A percentile compares a stretch with the other conserved stretches of the same genome.
These are phyloP conservation scores for Bettongia penicillata DNA, from an alignment of 2,113 vertebrate genomes.

Conservation along the genomic window DNA sequence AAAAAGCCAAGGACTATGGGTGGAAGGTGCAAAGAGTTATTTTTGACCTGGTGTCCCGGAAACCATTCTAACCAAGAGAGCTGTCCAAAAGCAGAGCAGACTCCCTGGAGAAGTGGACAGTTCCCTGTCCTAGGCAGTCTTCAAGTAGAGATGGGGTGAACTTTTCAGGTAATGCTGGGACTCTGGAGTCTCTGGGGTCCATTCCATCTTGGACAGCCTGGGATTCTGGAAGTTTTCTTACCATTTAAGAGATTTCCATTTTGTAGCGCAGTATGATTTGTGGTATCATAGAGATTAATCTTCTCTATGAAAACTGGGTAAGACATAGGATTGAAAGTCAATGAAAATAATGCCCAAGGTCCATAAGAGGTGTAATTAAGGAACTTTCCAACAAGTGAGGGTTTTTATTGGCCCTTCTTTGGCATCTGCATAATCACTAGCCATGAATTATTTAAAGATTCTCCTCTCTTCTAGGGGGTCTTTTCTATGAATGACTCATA, in stretches of 20 bases:
- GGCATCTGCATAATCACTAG: neutral
- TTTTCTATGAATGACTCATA: conserved; percentile 30
- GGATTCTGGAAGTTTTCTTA: neutral
- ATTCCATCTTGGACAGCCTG: neutral
- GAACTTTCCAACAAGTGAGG: neutral
- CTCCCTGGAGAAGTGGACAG: neutral
- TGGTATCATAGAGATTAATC: neutral
- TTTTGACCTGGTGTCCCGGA: neutral
- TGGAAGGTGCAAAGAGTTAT: neutral
- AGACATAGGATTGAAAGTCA: neutral
- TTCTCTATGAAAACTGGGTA: neutral
- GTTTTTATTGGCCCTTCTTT: neutral
- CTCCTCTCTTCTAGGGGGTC: neutral
- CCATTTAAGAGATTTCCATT: neutral
- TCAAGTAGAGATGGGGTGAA: neutral
- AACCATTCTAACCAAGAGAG: neutral
- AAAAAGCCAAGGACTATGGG: neutral
- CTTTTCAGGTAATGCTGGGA: no score
- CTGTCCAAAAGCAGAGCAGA: neutral
- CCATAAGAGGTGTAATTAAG: no score
- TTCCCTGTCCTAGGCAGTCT: neutral
- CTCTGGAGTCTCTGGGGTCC: neutral
- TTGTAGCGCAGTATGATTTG: neutral
- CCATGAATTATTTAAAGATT: conserved; percentile 1
- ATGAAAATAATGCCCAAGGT: neutral